Evolutionary conservation across 2,888 invertebrate species (phyloP).

Genomic region (Diarsia brunnea): DNA sequence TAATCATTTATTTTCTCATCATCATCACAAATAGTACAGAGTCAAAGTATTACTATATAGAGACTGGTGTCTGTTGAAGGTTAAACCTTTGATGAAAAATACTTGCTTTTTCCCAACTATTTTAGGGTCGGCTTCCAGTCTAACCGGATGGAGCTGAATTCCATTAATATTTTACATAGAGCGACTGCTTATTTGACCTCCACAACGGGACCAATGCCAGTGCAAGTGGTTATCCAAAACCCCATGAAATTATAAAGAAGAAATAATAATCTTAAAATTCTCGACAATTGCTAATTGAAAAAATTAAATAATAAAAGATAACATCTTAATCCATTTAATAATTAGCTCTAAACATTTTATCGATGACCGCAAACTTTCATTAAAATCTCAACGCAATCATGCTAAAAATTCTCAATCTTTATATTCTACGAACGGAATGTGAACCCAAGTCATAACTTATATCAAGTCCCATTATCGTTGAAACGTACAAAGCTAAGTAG

Average conservation of each 20-base stretch:
- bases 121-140: too few relatives aligned
- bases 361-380: background rate
- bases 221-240: background rate
- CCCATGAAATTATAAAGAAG: background rate
- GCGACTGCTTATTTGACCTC: too few relatives aligned
- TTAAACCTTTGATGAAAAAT: too few relatives aligned
- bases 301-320: background rate
- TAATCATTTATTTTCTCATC: too few relatives aligned
- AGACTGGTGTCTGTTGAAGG: too few relatives aligned
- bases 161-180: too few relatives aligned
- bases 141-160: too few relatives aligned
- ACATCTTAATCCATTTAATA: background rate
- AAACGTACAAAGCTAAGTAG: conserved; percentile 34
- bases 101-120: too few relatives aligned
- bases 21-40: too few relatives aligned
- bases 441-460: conserved; percentile 32
- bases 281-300: background rate
- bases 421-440: conserved; percentile 32
- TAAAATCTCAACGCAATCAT: conserved; percentile 3
- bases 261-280: background rate
- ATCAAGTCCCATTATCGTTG: conserved; percentile 24
- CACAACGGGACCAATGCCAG: too few relatives aligned
- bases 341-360: conserved; percentile 5
- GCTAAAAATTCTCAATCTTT: conserved; percentile 26
- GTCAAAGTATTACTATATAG: too few relatives aligned